Evolutionary conservation across 2,797 vertebrate species (phyloP), one percentile per base, ranked within the genome.

Genomic region (Trematomus bernacchii): DNA sequence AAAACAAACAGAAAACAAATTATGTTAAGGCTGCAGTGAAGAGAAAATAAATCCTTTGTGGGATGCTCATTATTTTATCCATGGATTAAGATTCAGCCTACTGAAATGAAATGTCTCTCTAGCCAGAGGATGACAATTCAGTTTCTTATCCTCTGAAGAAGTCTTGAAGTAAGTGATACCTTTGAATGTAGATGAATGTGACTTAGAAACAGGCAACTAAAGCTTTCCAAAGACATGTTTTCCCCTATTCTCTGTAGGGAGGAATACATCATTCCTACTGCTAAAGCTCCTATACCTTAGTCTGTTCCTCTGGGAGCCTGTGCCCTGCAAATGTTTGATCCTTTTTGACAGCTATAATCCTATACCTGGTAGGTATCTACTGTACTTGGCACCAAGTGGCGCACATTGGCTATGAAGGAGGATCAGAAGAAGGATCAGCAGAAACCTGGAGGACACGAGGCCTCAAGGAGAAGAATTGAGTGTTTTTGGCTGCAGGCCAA

Each of bases 401-500:
- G 13, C 43, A 67, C 71, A 73, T 82, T 71, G 82, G 77, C 68
- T 59, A 16, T 85, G 51, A 59, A 50, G 79, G 55, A 76, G 64
- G 63, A 86, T 91, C 76, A 83, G 57, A 78, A 46, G 52, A 23
- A 83, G 40, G 72, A 85, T 76, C 68, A 80, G 66, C 33, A 37
- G 33, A 87, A 62, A 80, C 66, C 76, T 82, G 78, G 72, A 86
- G 74, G 75, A 85, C 61, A 77, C 16, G 42, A 4, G 57, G 55
- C 59, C 69, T 69, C 8, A 3, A 68, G 70, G 51, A 79, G 66
- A 50, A 64, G 54, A 54, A 44, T 42, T 82, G 57, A 86, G 54
- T 55, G 55, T 81, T 66, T 50, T 62, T 79, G 82, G 84, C 83
- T 16, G 33, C 30, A 21, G 73, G 85, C 80, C 87, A 88, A 69